Conservation (phyloP, 1,140 invertebrate genomes). For the Euura lappo region DNA sequence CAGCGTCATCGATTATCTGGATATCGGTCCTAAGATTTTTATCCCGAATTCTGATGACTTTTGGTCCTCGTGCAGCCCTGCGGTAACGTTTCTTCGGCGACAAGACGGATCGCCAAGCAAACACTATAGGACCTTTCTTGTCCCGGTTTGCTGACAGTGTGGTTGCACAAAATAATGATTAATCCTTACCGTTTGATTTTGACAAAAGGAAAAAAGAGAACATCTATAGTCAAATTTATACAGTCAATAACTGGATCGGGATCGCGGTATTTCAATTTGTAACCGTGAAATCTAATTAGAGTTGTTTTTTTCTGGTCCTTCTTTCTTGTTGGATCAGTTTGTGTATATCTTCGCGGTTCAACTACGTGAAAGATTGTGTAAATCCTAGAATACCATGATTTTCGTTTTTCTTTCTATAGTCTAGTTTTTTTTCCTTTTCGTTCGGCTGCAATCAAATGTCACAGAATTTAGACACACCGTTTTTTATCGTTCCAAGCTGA, state of each 20-base stretch:
- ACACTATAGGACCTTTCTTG: conserved; percentile 7
- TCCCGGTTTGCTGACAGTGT: neutral
- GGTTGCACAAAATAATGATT: neutral
- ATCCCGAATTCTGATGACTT: neutral
- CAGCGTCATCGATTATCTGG: too few relatives aligned
- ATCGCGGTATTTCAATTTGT: neutral
- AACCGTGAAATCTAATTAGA: neutral
- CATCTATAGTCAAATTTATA: too few relatives aligned
- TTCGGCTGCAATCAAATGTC: neutral
- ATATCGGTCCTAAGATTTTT: neutral
- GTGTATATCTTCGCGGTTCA: too few relatives aligned
- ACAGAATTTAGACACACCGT: neutral
- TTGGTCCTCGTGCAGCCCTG: neutral
- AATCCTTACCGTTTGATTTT: neutral
- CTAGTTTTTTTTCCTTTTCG: neutral
- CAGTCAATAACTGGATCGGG: too few relatives aligned
- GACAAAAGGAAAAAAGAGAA: too few relatives aligned
- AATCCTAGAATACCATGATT: neutral
- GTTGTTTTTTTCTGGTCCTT: too few relatives aligned
- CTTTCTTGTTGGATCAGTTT: too few relatives aligned
- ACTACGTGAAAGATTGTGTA: too few relatives aligned
- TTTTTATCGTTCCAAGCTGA: neutral
- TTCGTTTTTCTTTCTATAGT: neutral
- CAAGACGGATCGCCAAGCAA: conserved; percentile 4
- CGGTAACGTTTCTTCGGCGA: neutral